Evolutionary conservation across 1,140 invertebrate genomes (phyloP).

Genomic region (Mya arenaria): DNA sequence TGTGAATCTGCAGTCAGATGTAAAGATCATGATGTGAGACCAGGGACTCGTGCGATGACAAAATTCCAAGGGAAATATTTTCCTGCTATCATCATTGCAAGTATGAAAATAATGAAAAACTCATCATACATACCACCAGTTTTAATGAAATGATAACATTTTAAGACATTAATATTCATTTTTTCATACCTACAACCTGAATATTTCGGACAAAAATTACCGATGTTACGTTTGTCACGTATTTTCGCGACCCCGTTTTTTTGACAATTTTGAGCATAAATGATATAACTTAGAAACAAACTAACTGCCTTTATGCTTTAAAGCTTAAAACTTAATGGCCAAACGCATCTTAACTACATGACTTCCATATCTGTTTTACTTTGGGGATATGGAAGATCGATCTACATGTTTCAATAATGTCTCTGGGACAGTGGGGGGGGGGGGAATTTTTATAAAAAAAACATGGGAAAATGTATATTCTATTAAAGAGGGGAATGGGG

Average conservation of each 20-base stretch:
- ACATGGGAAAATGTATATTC: conserved; percentile 38
- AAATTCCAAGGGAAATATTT: conserved; percentile 44
- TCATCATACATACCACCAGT: conserved; percentile 42
- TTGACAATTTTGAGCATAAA: conserved; percentile 43
- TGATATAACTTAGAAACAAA: conserved; percentile 41
- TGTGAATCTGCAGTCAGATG: conserved; percentile 40
- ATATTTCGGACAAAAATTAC: conserved; percentile 43
- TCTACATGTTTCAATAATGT: conserved; percentile 40
- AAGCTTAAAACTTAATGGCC: conserved; percentile 42
- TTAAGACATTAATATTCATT: conserved; percentile 42
- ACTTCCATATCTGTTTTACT: conserved; percentile 42
- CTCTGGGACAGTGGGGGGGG: conserved; percentile 37
- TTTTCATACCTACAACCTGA: conserved; percentile 42
- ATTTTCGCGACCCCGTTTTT: conserved; percentile 39
- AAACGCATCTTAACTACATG: conserved; percentile 32
- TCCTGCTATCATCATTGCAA: conserved; percentile 40
- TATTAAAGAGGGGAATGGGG: conserved; percentile 39
- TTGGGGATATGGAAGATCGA: conserved; percentile 41
- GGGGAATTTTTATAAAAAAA: conserved; percentile 31
- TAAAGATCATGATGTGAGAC: conserved; percentile 42
- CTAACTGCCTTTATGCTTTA: conserved; percentile 44
- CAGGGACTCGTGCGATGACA: conserved; percentile 42
- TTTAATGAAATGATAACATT: conserved; percentile 42
- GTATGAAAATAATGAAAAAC: conserved; percentile 43
- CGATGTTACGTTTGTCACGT: conserved; percentile 35